phyloP scores from a whole-genome alignment of 2,888 invertebrate genomes.

The Ommatoiulus sabulosus region DNA sequence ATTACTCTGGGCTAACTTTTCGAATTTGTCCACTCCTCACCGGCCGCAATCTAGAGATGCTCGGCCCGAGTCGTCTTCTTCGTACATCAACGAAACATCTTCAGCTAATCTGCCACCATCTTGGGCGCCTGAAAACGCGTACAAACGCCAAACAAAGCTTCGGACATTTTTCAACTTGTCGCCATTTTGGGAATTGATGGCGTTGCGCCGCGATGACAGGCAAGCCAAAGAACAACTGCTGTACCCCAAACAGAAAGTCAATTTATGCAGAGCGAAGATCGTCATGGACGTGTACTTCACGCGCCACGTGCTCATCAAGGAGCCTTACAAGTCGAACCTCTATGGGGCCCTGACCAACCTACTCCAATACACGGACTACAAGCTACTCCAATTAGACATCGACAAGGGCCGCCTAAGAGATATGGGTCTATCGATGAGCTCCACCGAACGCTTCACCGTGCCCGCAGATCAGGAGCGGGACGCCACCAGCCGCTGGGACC shows the following conservation, averaged over 20 bases:
- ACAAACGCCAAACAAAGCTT: background rate
- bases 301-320: background rate
- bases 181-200: background rate
- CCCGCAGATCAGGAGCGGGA: background rate
- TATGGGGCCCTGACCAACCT: background rate
- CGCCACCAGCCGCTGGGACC: background rate
- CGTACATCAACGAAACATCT: background rate
- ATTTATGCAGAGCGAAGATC: background rate
- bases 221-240: background rate
- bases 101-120: background rate
- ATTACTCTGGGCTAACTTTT: no score
- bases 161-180: no score
- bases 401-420: background rate
- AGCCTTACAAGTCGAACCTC: background rate
- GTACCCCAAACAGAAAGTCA: background rate
- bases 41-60: background rate
- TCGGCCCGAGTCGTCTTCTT: no score
- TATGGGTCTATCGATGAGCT: no score
- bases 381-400: background rate
- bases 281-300: background rate
- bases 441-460: rapidly evolving
- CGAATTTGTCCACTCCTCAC: no score
- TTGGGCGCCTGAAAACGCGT: background rate
- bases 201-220: background rate
- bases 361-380: background rate